Evolutionary conservation across 2,888 invertebrate genomes (phyloP).

Genomic region (Timema podura): DNA sequence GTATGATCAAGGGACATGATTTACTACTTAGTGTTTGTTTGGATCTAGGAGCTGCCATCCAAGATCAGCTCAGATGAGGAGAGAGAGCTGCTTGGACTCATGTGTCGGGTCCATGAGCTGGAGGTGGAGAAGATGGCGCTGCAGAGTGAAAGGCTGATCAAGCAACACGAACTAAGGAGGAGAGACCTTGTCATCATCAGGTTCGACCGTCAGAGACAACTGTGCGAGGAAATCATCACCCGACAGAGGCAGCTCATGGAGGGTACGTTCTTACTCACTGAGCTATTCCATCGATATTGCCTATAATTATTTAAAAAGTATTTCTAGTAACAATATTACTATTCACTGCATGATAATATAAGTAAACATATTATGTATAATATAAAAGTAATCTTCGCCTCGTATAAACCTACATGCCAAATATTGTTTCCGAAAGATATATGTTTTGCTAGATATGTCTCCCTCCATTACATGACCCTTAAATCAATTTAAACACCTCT

Average conservation of each 20-base stretch:
- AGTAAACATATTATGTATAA: too few relatives aligned
- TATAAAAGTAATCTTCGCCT: background rate
- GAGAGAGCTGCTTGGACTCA: constrained; percentile 78
- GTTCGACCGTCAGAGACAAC: constrained; percentile 76
- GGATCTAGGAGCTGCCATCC: constrained; percentile 71
- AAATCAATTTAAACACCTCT: too few relatives aligned
- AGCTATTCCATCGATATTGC: background rate
- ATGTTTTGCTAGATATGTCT: too few relatives aligned
- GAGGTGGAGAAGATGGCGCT: constrained; percentile 92
- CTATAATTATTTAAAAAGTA: background rate
- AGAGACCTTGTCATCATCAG: constrained; percentile 78
- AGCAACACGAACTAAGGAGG: constrained; percentile 80
- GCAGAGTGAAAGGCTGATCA: constrained; percentile 79
- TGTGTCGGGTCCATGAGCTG: constrained; percentile 88
- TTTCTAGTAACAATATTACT: too few relatives aligned
- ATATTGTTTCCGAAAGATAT: constrained; percentile 13
- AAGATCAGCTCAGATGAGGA: constrained; percentile 85
- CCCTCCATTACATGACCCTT: too few relatives aligned
- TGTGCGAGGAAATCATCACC: constrained; percentile 89
- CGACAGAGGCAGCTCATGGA: constrained; percentile 81
- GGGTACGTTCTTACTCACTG: constrained; percentile 48
- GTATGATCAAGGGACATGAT: too few relatives aligned
- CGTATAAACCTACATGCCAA: constrained; percentile 10
- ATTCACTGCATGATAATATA: too few relatives aligned
- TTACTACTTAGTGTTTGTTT: background rate